Evolutionary conservation across 1,140 invertebrate genomes (phyloP).

Genomic region (Oncopeltus fasciatus): DNA sequence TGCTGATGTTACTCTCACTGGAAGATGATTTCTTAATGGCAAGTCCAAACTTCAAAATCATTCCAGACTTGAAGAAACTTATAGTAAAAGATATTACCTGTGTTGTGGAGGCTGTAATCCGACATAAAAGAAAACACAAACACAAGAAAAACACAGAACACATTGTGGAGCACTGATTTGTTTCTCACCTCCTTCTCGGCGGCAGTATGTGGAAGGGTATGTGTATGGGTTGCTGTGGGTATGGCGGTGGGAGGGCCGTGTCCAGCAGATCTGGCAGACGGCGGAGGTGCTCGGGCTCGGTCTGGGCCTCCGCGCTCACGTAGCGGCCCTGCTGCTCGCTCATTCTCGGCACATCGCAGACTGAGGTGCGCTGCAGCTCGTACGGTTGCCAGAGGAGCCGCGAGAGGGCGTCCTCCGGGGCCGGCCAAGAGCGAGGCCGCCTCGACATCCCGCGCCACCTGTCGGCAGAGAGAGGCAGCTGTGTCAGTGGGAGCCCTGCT

Average conservation of each 20-base stretch:
- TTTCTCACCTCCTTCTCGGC: constrained; percentile 23
- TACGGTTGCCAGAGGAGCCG: constrained; percentile 28
- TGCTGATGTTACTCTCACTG: too few species aligned
- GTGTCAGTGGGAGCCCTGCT: too few species aligned
- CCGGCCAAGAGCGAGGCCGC: constrained; percentile 10
- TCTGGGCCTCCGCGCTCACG: constrained; percentile 30
- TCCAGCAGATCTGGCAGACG: constrained; percentile 36
- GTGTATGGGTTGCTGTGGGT: constrained; percentile 21
- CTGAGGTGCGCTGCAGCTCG: constrained; percentile 19
- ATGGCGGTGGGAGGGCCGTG: constrained; percentile 35
- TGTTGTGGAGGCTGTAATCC: too few species aligned
- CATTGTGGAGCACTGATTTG: too few species aligned
- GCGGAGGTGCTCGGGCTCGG: constrained; percentile 25
- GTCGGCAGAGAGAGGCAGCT: too few species aligned
- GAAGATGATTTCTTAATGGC: too few species aligned
- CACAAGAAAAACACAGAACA: too few species aligned
- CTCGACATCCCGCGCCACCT: background rate
- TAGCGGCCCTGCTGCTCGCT: constrained; percentile 23
- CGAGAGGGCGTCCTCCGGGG: constrained; percentile 25
- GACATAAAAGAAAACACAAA: too few species aligned
- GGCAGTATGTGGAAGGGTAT: constrained; percentile 21
- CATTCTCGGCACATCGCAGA: constrained; percentile 13
- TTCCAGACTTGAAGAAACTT: too few species aligned
- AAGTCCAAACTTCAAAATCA: too few species aligned
- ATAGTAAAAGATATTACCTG: too few species aligned